phyloP scores from a whole-genome alignment of 2,113 vertebrate species.

The Archocentrus centrarchus region DNA sequence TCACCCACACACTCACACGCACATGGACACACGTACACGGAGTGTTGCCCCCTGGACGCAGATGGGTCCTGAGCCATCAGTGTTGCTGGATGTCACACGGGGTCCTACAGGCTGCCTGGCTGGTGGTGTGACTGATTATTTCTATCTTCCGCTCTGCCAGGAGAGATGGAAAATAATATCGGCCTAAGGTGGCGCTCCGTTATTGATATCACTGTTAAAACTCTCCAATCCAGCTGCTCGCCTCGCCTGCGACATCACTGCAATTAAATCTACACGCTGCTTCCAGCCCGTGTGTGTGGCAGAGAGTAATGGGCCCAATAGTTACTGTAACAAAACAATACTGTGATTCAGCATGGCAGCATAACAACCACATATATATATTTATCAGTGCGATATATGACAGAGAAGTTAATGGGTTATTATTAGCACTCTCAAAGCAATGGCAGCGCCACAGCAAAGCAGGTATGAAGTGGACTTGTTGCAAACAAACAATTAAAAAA shows the following conservation, averaged over 20 bases:
- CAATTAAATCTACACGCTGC: conserved; percentile 76
- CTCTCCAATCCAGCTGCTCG: conserved; percentile 73
- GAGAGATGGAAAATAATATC: conserved; percentile 74
- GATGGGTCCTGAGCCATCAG: conserved; percentile 73
- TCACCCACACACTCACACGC: conserved; percentile 24
- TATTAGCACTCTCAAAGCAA: conserved; percentile 67
- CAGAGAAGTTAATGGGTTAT: conserved; percentile 68
- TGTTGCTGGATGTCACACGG: conserved; percentile 66
- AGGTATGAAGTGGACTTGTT: conserved; percentile 60
- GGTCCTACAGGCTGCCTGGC: conserved; percentile 73
- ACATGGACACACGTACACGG: neutral
- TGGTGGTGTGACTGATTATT: conserved; percentile 78
- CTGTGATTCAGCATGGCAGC: conserved; percentile 70
- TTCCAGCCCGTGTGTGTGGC: conserved; percentile 61
- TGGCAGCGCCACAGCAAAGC: conserved; percentile 19
- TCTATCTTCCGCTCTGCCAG: conserved; percentile 78
- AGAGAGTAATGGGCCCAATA: conserved; percentile 83
- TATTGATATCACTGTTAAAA: conserved; percentile 80
- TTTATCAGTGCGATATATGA: conserved; percentile 47
- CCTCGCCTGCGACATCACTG: conserved; percentile 65
- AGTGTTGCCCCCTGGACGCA: conserved; percentile 66
- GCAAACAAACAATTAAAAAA: conserved; percentile 70
- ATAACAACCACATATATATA: conserved; percentile 58
- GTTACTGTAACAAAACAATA: conserved; percentile 79
- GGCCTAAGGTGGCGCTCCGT: conserved; percentile 70